phyloP scores from a whole-genome alignment of 2,888 invertebrate genomes.

The Copidosoma aretas region DNA sequence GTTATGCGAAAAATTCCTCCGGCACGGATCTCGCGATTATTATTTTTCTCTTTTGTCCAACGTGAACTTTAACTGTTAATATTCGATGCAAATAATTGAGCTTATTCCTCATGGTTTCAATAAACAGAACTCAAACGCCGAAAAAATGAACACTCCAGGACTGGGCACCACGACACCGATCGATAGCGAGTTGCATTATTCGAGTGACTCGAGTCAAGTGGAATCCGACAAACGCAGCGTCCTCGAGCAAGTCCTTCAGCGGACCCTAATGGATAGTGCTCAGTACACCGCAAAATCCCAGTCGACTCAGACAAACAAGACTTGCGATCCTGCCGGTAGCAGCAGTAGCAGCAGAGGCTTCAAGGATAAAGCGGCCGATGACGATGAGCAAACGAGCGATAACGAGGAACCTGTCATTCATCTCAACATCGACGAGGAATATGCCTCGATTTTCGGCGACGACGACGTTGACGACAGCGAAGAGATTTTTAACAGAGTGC shows the following conservation, averaged over 20 bases:
- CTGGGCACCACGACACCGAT: constrained; percentile 1
- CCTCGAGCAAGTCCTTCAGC: constrained; percentile 1
- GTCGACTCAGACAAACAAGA: background rate
- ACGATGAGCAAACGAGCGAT: background rate
- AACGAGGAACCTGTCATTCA: background rate
- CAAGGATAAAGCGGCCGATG: background rate
- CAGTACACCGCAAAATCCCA: background rate
- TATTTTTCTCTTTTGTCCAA: background rate
- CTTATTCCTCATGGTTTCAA: background rate
- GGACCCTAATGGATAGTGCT: background rate
- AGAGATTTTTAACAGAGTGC: constrained; percentile 26
- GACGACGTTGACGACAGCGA: constrained; percentile 32
- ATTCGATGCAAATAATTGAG: too few species aligned
- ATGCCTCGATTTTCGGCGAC: constrained; percentile 11
- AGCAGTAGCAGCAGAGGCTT: background rate
- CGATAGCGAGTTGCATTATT: background rate
- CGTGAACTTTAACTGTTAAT: too few species aligned
- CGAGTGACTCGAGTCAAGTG: background rate
- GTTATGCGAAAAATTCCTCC: too few species aligned
- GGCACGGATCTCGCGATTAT: too few species aligned
- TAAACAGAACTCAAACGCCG: background rate
- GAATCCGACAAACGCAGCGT: constrained; percentile 25
- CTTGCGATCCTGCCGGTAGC: too few species aligned
- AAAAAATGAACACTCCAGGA: too few species aligned
- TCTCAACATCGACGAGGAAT: background rate